Percentiles rank a stretch among this genome's conserved stretches.
phyloP scores from a whole-genome alignment of 2,797 vertebrate species.

The Clarias pachynema region DNA sequence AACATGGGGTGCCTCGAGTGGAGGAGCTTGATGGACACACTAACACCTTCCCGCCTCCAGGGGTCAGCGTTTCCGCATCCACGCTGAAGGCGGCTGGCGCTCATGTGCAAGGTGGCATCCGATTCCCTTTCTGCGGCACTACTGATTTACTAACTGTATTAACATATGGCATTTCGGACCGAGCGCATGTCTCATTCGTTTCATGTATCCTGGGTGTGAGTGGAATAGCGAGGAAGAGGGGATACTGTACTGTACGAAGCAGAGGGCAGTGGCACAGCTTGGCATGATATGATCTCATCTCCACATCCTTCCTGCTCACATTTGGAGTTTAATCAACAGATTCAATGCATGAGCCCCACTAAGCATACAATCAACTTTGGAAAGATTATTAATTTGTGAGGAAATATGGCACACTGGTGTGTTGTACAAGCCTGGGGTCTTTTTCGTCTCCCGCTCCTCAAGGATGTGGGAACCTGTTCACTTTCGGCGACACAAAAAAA shows the following conservation, averaged over 20 bases:
- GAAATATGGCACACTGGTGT: conserved; percentile 5
- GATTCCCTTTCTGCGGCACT: conserved; percentile 67
- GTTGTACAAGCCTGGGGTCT: background rate
- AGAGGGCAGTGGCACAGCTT: background rate
- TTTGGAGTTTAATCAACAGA: conserved; percentile 34
- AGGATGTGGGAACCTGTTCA: background rate
- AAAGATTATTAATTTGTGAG: background rate
- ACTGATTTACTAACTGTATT: conserved; percentile 75
- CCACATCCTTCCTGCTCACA: background rate
- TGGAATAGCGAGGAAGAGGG: background rate
- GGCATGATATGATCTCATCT: background rate
- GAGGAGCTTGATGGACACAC: conserved; percentile 50
- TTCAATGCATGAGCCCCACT: background rate
- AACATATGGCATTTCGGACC: conserved; percentile 71
- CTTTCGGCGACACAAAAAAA: conserved; percentile 60
- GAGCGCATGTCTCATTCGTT: conserved; percentile 61
- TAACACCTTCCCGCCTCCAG: conserved; percentile 66
- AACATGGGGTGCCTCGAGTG: conserved; percentile 37
- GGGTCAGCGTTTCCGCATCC: conserved; percentile 73
- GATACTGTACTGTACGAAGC: background rate
- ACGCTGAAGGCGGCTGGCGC: conserved; percentile 12
- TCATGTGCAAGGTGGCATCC: conserved; percentile 46
- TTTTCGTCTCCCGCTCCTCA: background rate
- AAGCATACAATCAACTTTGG: conserved; percentile 6
- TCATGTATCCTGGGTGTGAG: conserved; percentile 51